A percentile compares a stretch with the other conserved stretches of the same genome.
Conservation (phyloP, 2,113 vertebrate species). For the Nibea coibor region DNA sequence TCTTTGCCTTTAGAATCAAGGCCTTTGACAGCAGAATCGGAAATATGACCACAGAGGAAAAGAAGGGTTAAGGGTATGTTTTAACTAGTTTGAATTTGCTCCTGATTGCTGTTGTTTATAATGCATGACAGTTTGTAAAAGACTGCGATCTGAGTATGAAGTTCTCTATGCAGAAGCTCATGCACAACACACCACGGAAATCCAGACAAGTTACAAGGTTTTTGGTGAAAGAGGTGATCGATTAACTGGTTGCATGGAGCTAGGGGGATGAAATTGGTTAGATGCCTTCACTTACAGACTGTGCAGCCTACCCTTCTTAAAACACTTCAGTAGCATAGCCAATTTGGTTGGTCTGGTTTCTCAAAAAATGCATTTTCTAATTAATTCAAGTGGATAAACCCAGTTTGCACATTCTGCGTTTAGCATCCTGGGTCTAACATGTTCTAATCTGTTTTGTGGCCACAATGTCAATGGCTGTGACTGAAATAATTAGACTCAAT, state of each 20-base stretch:
- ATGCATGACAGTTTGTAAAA: slow-evolving; percentile 72
- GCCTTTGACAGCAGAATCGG: slow-evolving; percentile 91
- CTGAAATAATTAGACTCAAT: background rate
- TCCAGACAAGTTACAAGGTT: slow-evolving; percentile 30
- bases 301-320: slow-evolving; percentile 26
- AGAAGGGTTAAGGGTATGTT: slow-evolving; percentile 45
- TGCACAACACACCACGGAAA: slow-evolving; percentile 38
- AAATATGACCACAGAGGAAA: slow-evolving; percentile 88
- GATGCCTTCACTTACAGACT: slow-evolving; percentile 32
- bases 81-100: slow-evolving; percentile 76
- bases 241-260: slow-evolving; percentile 30
- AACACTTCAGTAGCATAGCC: slow-evolving; percentile 30
- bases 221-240: slow-evolving; percentile 25
- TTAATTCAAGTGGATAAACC: slow-evolving; percentile 24
- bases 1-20: slow-evolving; percentile 90
- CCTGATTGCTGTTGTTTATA: slow-evolving; percentile 83
- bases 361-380: background rate
- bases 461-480: slow-evolving; percentile 13
- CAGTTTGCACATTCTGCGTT: slow-evolving; percentile 52
- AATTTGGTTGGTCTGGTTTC: slow-evolving; percentile 14
- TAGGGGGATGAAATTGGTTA: slow-evolving; percentile 38
- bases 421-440: slow-evolving; percentile 11
- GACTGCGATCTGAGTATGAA: slow-evolving; percentile 44
- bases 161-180: slow-evolving; percentile 57
- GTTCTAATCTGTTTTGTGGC: background rate